Percentiles rank a stretch among this genome's conserved stretches.
Evolutionary conservation across 2,113 vertebrate species (phyloP).

Genomic region (Ceyx melanurus): DNA sequence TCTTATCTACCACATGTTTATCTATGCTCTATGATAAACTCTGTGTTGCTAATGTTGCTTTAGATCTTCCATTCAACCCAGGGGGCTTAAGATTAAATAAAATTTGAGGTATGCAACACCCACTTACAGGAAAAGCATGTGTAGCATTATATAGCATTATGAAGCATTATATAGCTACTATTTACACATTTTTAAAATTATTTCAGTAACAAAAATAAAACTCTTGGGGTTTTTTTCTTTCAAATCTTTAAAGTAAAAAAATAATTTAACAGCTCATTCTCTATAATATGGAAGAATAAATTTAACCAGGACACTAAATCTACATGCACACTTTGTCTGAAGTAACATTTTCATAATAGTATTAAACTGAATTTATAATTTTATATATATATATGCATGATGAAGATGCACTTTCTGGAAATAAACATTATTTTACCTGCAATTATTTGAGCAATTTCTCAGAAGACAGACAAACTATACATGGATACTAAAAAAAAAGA

Average conservation of each 20-base stretch:
- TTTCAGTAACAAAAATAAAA: neutral
- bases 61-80: neutral
- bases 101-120: neutral
- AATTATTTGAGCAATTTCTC: constrained; percentile 41
- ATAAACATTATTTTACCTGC: neutral
- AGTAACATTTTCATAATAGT: neutral
- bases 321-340: neutral
- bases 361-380: neutral
- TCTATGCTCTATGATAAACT: neutral
- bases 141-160: neutral
- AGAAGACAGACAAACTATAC: neutral
- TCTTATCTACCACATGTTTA: neutral
- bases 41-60: neutral
- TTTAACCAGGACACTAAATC: neutral
- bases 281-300: neutral
- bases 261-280: neutral
- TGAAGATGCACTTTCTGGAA: neutral
- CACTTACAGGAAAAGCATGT: neutral
- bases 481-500: neutral
- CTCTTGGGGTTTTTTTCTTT: neutral
- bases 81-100: neutral
- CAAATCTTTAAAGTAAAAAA: neutral
- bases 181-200: neutral
- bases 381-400: neutral
- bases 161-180: neutral